Conservation (phyloP, 1,140 invertebrate genomes). For the Catajapyx aquilonaris region DNA sequence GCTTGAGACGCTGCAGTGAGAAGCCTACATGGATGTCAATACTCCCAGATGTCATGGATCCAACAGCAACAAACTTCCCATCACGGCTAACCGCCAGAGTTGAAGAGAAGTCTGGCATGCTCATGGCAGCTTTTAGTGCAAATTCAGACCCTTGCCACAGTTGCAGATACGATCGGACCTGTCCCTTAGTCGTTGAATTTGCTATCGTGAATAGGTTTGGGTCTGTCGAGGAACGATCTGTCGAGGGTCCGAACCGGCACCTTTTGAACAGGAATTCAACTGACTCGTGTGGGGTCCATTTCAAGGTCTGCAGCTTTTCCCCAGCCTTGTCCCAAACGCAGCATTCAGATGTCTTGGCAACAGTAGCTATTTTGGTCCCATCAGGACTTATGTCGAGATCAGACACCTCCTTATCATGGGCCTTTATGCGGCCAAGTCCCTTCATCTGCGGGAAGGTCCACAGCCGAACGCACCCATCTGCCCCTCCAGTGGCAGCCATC, state of each 20-base stretch:
- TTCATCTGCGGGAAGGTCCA: slow-evolving; percentile 29
- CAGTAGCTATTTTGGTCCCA: slow-evolving; percentile 12
- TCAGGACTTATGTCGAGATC: slow-evolving; percentile 27
- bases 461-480: slow-evolving; percentile 30
- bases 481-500: slow-evolving; percentile 28
- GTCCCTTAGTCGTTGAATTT: background rate
- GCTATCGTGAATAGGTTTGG: background rate
- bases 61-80: background rate
- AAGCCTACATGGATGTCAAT: background rate
- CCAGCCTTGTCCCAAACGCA: background rate
- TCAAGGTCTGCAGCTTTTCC: background rate
- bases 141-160: background rate
- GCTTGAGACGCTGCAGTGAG: slow-evolving; percentile 24
- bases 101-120: background rate
- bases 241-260: background rate
- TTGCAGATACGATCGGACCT: background rate
- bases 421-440: slow-evolving; percentile 22
- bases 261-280: background rate
- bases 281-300: background rate
- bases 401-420: slow-evolving; percentile 30
- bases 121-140: background rate
- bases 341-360: background rate
- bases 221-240: background rate
- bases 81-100: background rate
- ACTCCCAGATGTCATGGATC: background rate